phyloP scores from a whole-genome alignment of 2,113 vertebrate genomes.

The Podarcis raffonei region DNA sequence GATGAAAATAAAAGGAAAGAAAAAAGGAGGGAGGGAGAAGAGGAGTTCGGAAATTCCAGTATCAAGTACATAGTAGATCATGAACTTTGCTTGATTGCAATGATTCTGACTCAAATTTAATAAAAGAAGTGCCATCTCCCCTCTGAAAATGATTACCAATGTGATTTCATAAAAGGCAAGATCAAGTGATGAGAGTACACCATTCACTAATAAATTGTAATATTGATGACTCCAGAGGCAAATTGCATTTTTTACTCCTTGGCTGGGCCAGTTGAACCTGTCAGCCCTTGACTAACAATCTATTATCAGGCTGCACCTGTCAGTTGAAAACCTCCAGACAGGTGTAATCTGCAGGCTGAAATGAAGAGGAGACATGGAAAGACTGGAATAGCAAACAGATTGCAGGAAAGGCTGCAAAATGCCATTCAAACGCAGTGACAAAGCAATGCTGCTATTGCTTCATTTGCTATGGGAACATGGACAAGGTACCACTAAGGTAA shows the following conservation, averaged over 20 bases:
- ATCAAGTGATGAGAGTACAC: conserved; percentile 18
- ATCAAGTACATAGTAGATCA: conserved; percentile 36
- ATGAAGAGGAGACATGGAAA: not conserved
- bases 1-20: conserved; percentile 16
- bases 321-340: conserved; percentile 27
- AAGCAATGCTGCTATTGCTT: not conserved
- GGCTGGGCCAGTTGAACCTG: not conserved
- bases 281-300: conserved; percentile 23
- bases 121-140: conserved; percentile 8
- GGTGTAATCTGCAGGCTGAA: not conserved
- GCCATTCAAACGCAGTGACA: not conserved
- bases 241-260: conserved; percentile 7
- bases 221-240: conserved; percentile 33
- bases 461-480: not conserved
- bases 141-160: conserved; percentile 41
- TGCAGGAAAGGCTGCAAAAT: not conserved
- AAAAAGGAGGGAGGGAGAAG: not conserved
- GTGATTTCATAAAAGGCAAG: conserved; percentile 14
- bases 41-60: conserved; percentile 40
- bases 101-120: conserved; percentile 38
- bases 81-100: conserved; percentile 24
- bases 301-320: conserved; percentile 19
- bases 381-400: not conserved
- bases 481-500: not conserved
- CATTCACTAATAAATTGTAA: conserved; percentile 1